phyloP scores from a whole-genome alignment of 2,888 invertebrate species.

The Eremobia ochroleuca region DNA sequence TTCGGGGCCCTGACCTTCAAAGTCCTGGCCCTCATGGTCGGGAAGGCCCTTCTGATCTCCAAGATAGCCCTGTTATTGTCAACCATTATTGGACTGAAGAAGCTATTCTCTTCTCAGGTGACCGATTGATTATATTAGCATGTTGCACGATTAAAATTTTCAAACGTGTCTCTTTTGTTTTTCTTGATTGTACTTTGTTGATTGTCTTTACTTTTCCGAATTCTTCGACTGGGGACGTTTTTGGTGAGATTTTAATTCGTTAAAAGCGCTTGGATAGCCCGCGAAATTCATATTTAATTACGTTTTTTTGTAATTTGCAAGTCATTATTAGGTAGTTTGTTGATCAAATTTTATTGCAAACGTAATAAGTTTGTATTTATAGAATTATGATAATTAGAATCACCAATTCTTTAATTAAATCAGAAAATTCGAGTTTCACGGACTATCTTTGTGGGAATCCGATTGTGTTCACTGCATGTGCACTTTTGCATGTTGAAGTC shows the following conservation, averaged over 20 bases:
- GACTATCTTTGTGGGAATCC: not conserved
- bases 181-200: slow-evolving; percentile 35
- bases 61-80: slow-evolving; percentile 96
- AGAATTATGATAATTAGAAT: not conserved
- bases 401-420: not conserved
- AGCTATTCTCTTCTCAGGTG: slow-evolving; percentile 94
- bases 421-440: not conserved
- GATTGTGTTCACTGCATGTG: slow-evolving; percentile 21
- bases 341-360: not conserved
- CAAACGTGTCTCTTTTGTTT: slow-evolving; percentile 40
- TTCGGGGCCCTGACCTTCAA: slow-evolving; percentile 95
- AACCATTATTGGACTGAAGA: slow-evolving; percentile 95
- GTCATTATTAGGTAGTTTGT: not conserved
- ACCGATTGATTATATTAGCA: slow-evolving; percentile 72
- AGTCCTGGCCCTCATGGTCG: slow-evolving; percentile 95
- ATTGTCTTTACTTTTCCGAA: slow-evolving; percentile 12
- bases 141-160: slow-evolving; percentile 67
- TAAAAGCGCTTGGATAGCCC: not conserved
- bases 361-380: not conserved
- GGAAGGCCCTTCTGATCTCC: slow-evolving; percentile 96
- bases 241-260: not conserved
- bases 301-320: not conserved
- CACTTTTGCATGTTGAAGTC: slow-evolving; percentile 12
- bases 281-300: not conserved
- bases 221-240: not conserved